Evolutionary conservation across 2,113 vertebrate genomes (phyloP).

Genomic region (Amphiprion ocellaris): DNA sequence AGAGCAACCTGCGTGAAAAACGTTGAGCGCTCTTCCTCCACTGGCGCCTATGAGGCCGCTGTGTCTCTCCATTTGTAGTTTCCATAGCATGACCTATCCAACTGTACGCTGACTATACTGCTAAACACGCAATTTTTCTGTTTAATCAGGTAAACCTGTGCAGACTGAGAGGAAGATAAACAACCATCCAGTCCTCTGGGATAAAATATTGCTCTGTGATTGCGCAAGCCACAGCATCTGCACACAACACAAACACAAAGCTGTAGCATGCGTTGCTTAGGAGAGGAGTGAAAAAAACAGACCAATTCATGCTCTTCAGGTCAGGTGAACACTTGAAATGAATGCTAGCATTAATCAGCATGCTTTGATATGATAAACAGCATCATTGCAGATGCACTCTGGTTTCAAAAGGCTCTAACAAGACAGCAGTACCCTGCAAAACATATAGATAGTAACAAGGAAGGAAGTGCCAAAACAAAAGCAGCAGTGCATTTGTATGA

Average conservation of each 20-base stretch:
- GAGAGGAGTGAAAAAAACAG: conserved; percentile 38
- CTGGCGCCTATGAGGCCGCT: neutral
- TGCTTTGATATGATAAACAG: conserved; percentile 86
- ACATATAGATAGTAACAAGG: conserved; percentile 5
- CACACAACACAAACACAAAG: conserved; percentile 43
- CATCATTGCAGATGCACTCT: conserved; percentile 41
- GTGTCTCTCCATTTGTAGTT: conserved; percentile 11
- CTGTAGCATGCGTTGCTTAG: conserved; percentile 73
- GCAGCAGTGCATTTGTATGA: conserved; percentile 12
- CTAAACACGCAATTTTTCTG: conserved; percentile 10
- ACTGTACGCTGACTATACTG: neutral
- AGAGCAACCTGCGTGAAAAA: conserved; percentile 58
- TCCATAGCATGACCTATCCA: conserved; percentile 33
- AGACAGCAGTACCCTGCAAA: conserved; percentile 21
- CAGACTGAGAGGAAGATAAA: conserved; percentile 24
- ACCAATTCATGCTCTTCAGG: conserved; percentile 52
- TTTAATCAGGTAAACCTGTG: conserved; percentile 25
- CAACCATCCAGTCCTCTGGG: conserved; percentile 23
- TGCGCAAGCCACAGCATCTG: conserved; percentile 37
- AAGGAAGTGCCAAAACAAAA: neutral
- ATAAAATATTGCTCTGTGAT: conserved; percentile 34
- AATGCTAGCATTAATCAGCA: conserved; percentile 71
- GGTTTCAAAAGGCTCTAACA: conserved; percentile 51
- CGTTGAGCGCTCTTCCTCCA: conserved; percentile 28
- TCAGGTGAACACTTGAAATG: conserved; percentile 82